phyloP scores from a whole-genome alignment of 2,113 vertebrate genomes.

The Carollia perspicillata region DNA sequence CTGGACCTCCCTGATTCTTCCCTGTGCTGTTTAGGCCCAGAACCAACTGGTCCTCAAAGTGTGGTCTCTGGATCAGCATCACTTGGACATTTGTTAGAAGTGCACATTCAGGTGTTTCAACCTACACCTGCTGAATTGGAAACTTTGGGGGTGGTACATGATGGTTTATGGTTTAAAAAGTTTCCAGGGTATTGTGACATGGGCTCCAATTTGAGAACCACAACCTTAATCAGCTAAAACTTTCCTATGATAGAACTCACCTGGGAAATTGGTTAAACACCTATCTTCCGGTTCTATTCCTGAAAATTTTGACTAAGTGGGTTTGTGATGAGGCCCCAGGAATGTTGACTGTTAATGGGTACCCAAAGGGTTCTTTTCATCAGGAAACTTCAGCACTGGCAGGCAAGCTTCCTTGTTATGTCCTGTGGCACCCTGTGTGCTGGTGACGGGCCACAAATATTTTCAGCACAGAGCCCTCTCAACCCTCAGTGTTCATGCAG shows the following conservation, averaged over 20 bases:
- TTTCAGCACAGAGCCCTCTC: background rate
- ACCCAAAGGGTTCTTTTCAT: background rate
- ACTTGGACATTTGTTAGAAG: background rate
- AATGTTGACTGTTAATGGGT: background rate
- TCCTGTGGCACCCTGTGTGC: background rate
- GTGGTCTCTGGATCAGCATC: background rate
- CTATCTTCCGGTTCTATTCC: background rate
- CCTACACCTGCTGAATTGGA: background rate
- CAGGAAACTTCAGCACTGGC: background rate
- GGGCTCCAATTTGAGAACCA: background rate
- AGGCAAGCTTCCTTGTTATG: fast-evolving
- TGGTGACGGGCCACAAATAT: fast-evolving
- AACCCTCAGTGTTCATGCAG: background rate
- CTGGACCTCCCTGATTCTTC: background rate
- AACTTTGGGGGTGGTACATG: background rate
- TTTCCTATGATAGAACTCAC: background rate
- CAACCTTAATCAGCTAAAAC: background rate
- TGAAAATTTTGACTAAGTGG: background rate
- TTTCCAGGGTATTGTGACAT: background rate
- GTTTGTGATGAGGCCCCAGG: background rate
- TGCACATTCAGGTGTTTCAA: background rate
- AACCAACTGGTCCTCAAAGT: background rate
- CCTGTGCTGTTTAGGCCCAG: background rate
- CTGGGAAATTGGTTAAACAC: background rate
- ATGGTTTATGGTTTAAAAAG: background rate